A percentile compares a stretch with the other conserved stretches of the same genome.
phyloP scores from a whole-genome alignment of 2,797 vertebrate species.

The Champsocephalus esox region DNA sequence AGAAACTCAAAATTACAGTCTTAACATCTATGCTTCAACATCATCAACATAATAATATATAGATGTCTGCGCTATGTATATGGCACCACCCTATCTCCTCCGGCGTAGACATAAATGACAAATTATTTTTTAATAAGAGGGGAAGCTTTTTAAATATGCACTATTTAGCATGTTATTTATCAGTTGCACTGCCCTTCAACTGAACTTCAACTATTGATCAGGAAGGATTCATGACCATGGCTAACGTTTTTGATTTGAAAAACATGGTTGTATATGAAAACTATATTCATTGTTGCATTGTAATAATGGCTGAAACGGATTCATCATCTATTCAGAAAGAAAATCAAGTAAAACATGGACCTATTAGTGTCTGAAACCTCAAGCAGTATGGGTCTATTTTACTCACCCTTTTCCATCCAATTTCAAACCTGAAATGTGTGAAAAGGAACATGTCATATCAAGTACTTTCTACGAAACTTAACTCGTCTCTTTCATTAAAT shows the following conservation, averaged over 20 bases:
- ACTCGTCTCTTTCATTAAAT: not conserved
- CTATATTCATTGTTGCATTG: not conserved
- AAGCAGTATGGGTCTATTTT: not conserved
- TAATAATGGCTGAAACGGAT: not conserved
- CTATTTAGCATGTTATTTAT: too few relatives aligned
- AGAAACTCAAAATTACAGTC: not conserved
- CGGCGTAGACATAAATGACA: too few relatives aligned
- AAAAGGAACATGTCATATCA: not conserved
- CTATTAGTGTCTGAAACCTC: not conserved
- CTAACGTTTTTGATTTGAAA: not conserved
- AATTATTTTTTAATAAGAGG: too few relatives aligned
- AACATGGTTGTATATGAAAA: not conserved
- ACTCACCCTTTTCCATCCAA: not conserved
- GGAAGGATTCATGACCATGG: too few relatives aligned
- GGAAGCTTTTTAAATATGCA: too few relatives aligned
- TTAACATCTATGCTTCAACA: not conserved
- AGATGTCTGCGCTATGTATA: too few relatives aligned
- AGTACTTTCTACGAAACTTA: not conserved
- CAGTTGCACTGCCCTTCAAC: too few relatives aligned
- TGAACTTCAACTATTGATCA: too few relatives aligned
- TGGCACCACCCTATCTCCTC: too few relatives aligned
- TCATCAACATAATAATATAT: too few relatives aligned
- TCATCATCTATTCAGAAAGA: too few relatives aligned
- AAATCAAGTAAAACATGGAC: not conserved
- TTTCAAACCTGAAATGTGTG: not conserved